Conservation (phyloP, 2,888 invertebrate species). For the Rhamphomyia laevipes region DNA sequence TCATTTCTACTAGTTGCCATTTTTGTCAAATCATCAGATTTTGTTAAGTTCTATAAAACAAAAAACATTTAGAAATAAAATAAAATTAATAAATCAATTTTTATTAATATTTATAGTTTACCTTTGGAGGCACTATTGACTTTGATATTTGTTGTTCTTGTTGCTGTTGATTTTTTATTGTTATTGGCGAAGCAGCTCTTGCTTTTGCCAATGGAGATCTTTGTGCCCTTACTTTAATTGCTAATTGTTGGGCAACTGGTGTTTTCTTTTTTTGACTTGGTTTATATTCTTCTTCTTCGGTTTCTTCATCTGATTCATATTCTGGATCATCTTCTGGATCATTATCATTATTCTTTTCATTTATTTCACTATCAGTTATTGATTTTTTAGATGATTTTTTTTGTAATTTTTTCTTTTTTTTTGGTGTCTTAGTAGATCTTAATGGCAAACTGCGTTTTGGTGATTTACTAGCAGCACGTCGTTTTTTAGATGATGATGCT, state of each 20-base stretch:
- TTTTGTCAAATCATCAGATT: background rate
- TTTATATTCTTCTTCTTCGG: constrained; percentile 18
- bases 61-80: background rate
- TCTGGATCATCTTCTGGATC: constrained; percentile 17
- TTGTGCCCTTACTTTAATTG: constrained; percentile 20
- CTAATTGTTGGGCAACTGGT: constrained; percentile 6
- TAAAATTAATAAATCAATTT: background rate
- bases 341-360: constrained; percentile 14
- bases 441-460: background rate
- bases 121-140: constrained; percentile 24
- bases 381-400: constrained; percentile 7
- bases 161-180: constrained; percentile 16
- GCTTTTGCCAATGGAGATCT: constrained; percentile 26
- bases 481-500: constrained; percentile 3
- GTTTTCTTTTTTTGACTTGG: constrained; percentile 22
- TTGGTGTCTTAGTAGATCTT: constrained; percentile 6
- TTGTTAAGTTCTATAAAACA: background rate
- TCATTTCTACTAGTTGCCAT: constrained; percentile 19
- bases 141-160: constrained; percentile 16
- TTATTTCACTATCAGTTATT: background rate
- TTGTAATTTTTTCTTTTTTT: constrained; percentile 16
- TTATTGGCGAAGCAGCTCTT: constrained; percentile 26
- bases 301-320: constrained; percentile 17
- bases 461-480: background rate
- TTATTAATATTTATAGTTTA: constrained; percentile 8